Evolutionary conservation across 37 sponge, comb jelly and placozoan species (phyloP).

Genomic region (Crambe crambe): DNA sequence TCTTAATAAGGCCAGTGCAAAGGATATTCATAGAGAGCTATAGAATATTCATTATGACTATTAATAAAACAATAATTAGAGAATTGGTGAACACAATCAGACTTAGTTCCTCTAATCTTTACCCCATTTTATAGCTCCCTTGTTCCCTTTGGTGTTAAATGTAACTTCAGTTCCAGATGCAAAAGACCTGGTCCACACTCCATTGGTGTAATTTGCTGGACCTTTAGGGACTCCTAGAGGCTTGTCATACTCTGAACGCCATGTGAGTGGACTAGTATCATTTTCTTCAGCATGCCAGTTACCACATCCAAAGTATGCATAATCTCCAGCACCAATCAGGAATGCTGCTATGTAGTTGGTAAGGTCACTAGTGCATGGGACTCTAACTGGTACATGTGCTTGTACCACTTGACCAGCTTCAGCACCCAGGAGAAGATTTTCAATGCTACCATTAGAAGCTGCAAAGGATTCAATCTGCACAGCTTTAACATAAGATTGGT

Average conservation of each 20-base stretch:
- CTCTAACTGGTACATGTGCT: constrained; percentile 31
- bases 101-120: too few species aligned
- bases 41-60: too few species aligned
- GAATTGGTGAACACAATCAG: too few species aligned
- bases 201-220: constrained; percentile 21
- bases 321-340: constrained; percentile 49
- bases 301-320: constrained; percentile 49
- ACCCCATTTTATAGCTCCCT: constrained; percentile 52
- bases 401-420: constrained; percentile 29
- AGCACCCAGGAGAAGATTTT: constrained; percentile 10
- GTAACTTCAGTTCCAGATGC: constrained; percentile 40
- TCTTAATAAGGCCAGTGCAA: too few species aligned
- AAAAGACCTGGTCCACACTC: constrained; percentile 41
- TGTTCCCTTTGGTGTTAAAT: constrained; percentile 42
- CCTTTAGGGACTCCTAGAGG: constrained; percentile 50
- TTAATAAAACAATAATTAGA: too few species aligned
- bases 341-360: constrained; percentile 54
- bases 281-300: constrained; percentile 19
- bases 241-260: constrained; percentile 46
- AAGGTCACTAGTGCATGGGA: constrained; percentile 19
- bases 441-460: constrained; percentile 29
- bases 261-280: constrained; percentile 10
- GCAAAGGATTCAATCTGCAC: constrained; percentile 50
- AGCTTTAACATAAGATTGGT: constrained; percentile 50
- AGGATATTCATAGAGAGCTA: too few species aligned